These are phyloP conservation scores for Mus minutoides DNA, from an alignment of 2,797 vertebrate species.

Conservation along the genomic window DNA sequence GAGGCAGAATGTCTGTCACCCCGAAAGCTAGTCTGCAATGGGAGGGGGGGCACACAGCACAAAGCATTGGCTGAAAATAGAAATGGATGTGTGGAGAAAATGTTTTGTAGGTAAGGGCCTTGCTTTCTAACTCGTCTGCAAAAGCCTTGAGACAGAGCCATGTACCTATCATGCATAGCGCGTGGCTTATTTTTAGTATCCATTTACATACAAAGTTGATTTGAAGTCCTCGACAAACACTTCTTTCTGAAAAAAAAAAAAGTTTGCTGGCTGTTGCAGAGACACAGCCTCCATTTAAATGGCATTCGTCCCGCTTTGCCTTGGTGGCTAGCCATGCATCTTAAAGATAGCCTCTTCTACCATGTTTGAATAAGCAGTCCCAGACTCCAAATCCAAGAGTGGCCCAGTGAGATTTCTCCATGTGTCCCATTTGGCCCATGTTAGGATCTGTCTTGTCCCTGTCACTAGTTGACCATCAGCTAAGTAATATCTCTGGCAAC, in stretches of 20 bases:
- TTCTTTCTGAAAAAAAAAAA: slow-evolving; percentile 79
- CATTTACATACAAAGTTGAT: slow-evolving; percentile 82
- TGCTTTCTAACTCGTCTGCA: slow-evolving; percentile 75
- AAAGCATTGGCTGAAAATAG: slow-evolving; percentile 76
- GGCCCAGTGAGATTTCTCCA: not conserved
- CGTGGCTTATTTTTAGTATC: slow-evolving; percentile 77
- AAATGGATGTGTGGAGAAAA: slow-evolving; percentile 76
- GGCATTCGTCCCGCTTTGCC: slow-evolving; percentile 58
- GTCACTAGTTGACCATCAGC: slow-evolving; percentile 30
- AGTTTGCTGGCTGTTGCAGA: slow-evolving; percentile 78
- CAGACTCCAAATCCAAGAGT: slow-evolving; percentile 53
- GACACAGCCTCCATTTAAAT: slow-evolving; percentile 76
- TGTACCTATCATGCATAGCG: slow-evolving; percentile 77
- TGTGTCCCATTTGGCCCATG: not conserved
- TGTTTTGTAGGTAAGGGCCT: slow-evolving; percentile 79
- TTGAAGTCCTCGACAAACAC: slow-evolving; percentile 74
- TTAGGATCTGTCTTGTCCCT: not conserved
- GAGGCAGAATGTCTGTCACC: slow-evolving; percentile 83
- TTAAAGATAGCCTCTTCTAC: slow-evolving; percentile 73
- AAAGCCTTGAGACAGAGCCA: slow-evolving; percentile 76
- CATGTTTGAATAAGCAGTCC: slow-evolving; percentile 54
- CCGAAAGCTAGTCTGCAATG: slow-evolving; percentile 74
- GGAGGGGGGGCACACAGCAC: slow-evolving; percentile 39
- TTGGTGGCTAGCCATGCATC: slow-evolving; percentile 78
- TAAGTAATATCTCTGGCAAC: not conserved